phyloP scores from a whole-genome alignment of 2,113 vertebrate species.

The Gorilla gorilla region DNA sequence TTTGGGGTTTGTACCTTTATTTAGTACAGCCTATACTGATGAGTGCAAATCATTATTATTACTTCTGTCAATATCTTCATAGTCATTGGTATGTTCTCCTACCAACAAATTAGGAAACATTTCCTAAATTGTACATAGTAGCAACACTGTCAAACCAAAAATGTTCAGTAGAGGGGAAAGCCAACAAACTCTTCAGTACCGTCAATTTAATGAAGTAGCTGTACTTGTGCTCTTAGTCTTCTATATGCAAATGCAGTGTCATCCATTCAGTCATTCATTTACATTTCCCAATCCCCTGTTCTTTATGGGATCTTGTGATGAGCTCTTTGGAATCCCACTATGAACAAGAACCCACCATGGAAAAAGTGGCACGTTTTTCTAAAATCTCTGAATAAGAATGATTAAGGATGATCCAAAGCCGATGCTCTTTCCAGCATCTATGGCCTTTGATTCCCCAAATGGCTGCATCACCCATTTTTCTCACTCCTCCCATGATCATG shows the following conservation, averaged over 20 bases:
- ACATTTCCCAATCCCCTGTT: background rate
- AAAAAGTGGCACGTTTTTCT: background rate
- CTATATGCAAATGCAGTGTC: background rate
- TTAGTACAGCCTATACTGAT: background rate
- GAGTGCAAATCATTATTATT: background rate
- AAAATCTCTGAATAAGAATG: background rate
- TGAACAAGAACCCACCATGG: background rate
- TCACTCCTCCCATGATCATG: background rate
- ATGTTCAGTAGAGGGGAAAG: background rate
- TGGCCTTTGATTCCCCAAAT: background rate
- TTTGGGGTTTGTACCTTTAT: background rate
- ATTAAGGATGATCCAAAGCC: background rate
- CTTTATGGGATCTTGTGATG: background rate
- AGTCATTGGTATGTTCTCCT: background rate
- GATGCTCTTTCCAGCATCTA: background rate
- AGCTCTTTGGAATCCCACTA: background rate
- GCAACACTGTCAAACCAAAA: background rate
- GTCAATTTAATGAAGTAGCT: background rate
- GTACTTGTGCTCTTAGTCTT: background rate
- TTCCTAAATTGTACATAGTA: background rate
- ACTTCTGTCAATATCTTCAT: background rate
- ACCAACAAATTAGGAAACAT: background rate
- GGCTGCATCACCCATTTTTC: too few relatives aligned
- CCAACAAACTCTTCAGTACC: background rate
- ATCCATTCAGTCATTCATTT: background rate